Percentiles rank a stretch among this genome's conserved stretches.
Conservation (phyloP, 2,888 invertebrate species). For the Eubasilissa splendida region DNA sequence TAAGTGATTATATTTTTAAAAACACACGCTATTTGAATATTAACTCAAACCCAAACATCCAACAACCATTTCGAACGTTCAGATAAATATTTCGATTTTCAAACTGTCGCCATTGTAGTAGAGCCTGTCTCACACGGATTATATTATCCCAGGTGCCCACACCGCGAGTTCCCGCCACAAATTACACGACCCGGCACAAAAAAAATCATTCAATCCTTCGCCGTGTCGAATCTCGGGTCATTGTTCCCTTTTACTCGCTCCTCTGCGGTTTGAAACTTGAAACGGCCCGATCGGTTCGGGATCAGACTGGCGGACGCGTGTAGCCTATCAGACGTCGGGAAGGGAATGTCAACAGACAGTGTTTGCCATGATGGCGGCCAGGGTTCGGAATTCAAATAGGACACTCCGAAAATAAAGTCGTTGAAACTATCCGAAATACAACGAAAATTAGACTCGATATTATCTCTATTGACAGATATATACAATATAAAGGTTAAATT, state of each 20-base stretch:
- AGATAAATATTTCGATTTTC: too few species aligned
- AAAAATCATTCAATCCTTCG: not conserved
- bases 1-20: too few species aligned
- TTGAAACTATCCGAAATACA: not conserved
- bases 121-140: constrained; percentile 27
- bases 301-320: constrained; percentile 32
- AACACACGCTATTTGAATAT: too few species aligned
- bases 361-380: constrained; percentile 14
- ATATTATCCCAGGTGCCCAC: constrained; percentile 11
- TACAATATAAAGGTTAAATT: too few species aligned
- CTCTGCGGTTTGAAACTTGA: constrained; percentile 32
- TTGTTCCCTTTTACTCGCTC: constrained; percentile 20
- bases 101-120: not conserved
- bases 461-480: too few species aligned
- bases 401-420: not conserved
- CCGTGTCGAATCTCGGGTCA: not conserved
- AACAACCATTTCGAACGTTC: too few species aligned
- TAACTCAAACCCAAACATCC: too few species aligned
- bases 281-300: constrained; percentile 28
- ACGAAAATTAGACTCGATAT: too few species aligned
- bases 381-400: constrained; percentile 12
- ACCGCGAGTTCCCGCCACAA: constrained; percentile 12
- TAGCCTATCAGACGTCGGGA: constrained; percentile 32
- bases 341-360: constrained; percentile 26
- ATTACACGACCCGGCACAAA: constrained; percentile 8